Base-by-base conservation (phyloP, 2,797 vertebrate genomes). In the Parambassis ranga region DNA sequence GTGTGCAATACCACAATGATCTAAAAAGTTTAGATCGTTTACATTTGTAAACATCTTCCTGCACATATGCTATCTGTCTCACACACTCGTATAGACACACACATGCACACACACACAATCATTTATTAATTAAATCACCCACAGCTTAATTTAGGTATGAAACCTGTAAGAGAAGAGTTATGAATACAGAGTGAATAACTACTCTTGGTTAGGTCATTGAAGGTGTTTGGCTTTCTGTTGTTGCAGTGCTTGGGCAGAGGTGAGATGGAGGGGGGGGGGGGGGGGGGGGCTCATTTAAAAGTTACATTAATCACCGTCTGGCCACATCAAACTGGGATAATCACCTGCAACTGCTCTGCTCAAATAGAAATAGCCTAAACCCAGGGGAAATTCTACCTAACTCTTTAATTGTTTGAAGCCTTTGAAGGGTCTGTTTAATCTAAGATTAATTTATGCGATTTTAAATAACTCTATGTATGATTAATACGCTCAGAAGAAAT, bases 381-480 rank as follows among this genome's bases (percentile, higher is more conserved):
- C 95, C 95, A 90, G 90, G 96, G 96, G 96, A 97, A 96, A 97
- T 97, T 93, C 94, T 93, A 96, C 94, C 94, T 94, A 93, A 95
- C 95, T 94, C 95, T 97, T 90, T 98, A 98, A 98, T 96, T 98
- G 96, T 97, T 96, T 95, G 93, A 93, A 94, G 94, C 91, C 94
- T 93, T 94, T 96, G 94, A 98, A 95, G 93, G 94, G 93, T 80
- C 94, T 94, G 94, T 93, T 97, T 96, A 97, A 98, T 97, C 94
- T 94, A 96, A 98, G 95, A 98, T 98, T 98, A 97, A 98, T 98
- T 98, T 95, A 96, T 97, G 95, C 94, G 92, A 94, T 98, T 97
- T 98, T 99, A 99, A 98, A 98, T 98, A 98, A 98, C 95, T 96
- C 94, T 95, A 95, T 92, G 93, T 96, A 96, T 98, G 96, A 98